phyloP scores from a whole-genome alignment of 1,140 invertebrate species.

The Cherax destructor region DNA sequence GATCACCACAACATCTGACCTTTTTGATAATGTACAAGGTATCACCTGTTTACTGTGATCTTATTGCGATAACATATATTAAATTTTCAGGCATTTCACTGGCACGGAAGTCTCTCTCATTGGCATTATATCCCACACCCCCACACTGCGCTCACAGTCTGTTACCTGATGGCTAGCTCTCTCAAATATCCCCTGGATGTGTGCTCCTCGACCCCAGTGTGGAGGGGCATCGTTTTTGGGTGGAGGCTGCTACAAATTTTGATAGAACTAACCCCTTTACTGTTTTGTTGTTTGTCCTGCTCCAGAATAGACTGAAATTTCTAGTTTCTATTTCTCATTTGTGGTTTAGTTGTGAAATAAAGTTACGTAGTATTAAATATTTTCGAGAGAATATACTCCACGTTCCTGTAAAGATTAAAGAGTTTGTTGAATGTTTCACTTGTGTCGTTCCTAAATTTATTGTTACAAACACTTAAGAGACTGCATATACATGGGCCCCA shows the following conservation, averaged over 20 bases:
- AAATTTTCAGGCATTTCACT: constrained; percentile 16
- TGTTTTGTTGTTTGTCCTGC: no score
- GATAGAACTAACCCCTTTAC: neutral
- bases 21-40: no score
- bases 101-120: constrained; percentile 14
- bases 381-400: neutral
- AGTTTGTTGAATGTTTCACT: no score
- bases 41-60: no score
- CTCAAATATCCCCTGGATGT: constrained; percentile 1
- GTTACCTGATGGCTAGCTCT: constrained; percentile 36
- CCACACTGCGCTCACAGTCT: constrained; percentile 23
- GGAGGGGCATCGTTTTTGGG: constrained; percentile 24
- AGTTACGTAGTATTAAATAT: neutral
- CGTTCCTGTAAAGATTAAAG: neutral
- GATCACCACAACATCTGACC: no score
- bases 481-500: no score
- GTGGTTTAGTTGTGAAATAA: neutral
- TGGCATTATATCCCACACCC: constrained; percentile 41
- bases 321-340: no score
- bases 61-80: neutral
- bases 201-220: constrained; percentile 34
- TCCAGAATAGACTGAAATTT: no score
- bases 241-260: constrained; percentile 25
- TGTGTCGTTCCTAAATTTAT: no score
- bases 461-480: no score